Conservation (phyloP, 1,140 invertebrate species). For the Drosophila eugracilis region DNA sequence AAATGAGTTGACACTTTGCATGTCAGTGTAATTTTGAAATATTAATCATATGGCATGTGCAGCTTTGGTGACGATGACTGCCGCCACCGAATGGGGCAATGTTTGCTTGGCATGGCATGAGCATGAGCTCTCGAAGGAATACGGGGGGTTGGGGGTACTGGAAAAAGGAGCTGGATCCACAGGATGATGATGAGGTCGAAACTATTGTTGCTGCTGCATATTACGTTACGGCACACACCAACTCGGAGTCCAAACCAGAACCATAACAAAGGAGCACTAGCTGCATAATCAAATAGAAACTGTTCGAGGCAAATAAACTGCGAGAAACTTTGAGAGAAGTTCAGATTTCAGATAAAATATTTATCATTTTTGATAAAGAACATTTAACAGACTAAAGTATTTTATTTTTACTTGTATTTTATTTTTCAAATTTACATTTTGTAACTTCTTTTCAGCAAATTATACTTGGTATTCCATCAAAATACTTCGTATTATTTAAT, state of each 20-base stretch:
- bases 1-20: constrained; percentile 83
- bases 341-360: background rate
- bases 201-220: constrained; percentile 73
- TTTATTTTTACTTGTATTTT: no score
- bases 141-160: background rate
- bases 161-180: constrained; percentile 11
- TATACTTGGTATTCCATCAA: no score
- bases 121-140: constrained; percentile 21
- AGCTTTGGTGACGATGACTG: constrained; percentile 57
- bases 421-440: no score
- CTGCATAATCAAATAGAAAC: constrained; percentile 81
- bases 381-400: no score
- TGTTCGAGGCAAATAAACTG: constrained; percentile 33
- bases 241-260: constrained; percentile 17
- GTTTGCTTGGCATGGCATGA: constrained; percentile 68
- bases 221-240: constrained; percentile 70
- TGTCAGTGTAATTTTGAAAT: constrained; percentile 83
- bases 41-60: constrained; percentile 75
- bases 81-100: constrained; percentile 52
- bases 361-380: no score
- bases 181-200: constrained; percentile 51
- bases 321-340: background rate
- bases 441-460: no score
- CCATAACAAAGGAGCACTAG: constrained; percentile 46
- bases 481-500: no score